Conservation (phyloP, 2,797 vertebrate species). For the Neoniphon sammara region DNA sequence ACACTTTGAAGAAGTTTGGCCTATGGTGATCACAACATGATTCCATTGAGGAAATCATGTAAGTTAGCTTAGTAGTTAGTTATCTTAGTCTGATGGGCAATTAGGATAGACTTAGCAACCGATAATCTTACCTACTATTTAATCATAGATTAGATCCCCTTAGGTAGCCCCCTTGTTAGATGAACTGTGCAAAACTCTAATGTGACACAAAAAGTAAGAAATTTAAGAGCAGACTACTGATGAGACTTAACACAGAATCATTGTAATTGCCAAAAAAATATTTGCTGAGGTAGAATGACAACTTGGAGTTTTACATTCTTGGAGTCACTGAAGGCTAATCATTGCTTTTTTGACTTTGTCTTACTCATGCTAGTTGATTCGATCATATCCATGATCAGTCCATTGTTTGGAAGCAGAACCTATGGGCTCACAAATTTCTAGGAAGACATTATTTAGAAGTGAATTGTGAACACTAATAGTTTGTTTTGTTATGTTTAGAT, state of each 20-base stretch:
- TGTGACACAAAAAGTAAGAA: neutral
- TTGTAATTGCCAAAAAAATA: neutral
- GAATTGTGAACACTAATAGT: constrained; percentile 6
- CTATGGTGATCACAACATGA: constrained; percentile 73
- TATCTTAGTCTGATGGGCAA: constrained; percentile 35
- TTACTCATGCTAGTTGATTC: neutral
- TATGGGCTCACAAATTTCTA: neutral
- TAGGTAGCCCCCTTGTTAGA: constrained; percentile 20
- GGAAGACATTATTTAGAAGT: neutral
- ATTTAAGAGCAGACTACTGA: neutral
- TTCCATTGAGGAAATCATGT: constrained; percentile 68
- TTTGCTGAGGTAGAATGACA: neutral
- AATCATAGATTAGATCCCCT: constrained; percentile 55
- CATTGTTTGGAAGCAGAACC: neutral
- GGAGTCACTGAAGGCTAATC: neutral
- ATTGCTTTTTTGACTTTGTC: neutral
- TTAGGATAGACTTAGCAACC: constrained; percentile 26
- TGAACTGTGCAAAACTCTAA: constrained; percentile 8
- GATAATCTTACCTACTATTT: neutral
- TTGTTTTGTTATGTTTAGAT: constrained; percentile 51
- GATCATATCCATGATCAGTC: neutral
- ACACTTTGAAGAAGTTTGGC: constrained; percentile 71
- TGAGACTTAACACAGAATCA: neutral
- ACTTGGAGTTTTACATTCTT: neutral
- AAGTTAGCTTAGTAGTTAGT: constrained; percentile 72